Evolutionary conservation across 2,113 vertebrate genomes (phyloP), one percentile per base, ranked within the genome.

Genomic region (Tetrao urogallus): DNA sequence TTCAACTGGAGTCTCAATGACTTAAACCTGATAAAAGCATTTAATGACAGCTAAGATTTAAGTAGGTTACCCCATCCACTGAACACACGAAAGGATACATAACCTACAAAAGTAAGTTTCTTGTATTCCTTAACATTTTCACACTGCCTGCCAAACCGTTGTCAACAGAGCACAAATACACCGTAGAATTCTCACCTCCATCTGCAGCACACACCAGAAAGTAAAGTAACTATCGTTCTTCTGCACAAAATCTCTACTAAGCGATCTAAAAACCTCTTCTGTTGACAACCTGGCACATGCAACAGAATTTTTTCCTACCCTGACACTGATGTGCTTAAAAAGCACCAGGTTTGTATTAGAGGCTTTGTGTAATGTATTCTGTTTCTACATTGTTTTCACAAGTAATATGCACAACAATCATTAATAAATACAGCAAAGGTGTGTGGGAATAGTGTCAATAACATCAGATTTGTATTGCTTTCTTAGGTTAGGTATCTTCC

Each of bases 181-280:
- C 8, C 2, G 2, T 21, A 52, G 83, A 74, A 74, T 34, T 56
- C n/a, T 78, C 61, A 69, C 47, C 64, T 71, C 58, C 36, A 77
- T 28, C 84, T 79, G 57, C 38, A 87, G n/a, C 15, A 94, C 89
- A 65, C 40, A 92, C 48, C 48, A 80, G 34, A 91, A 85, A 89
- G 58, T 65, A 75, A 89, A 89, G 75, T 28, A 91, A 71, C 11
- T 42, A 57, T 20, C 24, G 6, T 3, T 77, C 38, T 86, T 75
- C 24, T 57, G 28, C 27, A 6, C 18, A 32, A 17, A 69, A 80
- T 57, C 38, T 88, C 52, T 79, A 13, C 15, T 38, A 71, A 13
- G 16, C 36, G 18, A 87, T 57, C 18, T 38, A 30, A 76, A 76
- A 57, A n/a, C 10, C 11, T 61, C 45, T 82, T 61, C n/a, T 63